phyloP scores from a whole-genome alignment of 2,797 vertebrate genomes.

The Alca torda region DNA sequence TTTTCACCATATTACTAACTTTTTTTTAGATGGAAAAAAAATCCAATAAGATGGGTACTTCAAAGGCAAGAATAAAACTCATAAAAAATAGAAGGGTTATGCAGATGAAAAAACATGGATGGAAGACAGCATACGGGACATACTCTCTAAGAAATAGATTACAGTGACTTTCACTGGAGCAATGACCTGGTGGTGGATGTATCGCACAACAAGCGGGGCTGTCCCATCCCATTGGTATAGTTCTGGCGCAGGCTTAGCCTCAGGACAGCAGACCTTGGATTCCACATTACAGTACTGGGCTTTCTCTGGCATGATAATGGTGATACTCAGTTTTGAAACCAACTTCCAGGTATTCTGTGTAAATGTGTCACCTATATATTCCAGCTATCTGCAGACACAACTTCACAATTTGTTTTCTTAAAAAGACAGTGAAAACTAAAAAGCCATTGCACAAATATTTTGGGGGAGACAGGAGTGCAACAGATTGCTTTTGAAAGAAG shows the following conservation, averaged over 20 bases:
- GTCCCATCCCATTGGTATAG: neutral
- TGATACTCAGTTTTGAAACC: neutral
- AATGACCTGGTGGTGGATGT: neutral
- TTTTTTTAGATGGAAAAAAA: neutral
- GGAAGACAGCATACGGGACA: neutral
- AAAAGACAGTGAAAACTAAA: neutral
- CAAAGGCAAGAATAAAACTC: neutral
- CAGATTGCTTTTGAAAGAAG: neutral
- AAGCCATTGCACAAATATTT: neutral
- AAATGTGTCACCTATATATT: neutral
- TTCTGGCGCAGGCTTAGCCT: too few relatives aligned
- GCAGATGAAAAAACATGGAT: neutral
- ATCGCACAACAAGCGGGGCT: neutral
- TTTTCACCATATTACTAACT: neutral
- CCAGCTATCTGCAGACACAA: neutral
- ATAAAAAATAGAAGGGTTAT: neutral
- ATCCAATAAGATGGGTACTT: neutral
- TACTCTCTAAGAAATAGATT: neutral
- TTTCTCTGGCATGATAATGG: neutral
- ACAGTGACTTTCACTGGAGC: neutral
- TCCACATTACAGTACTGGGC: too few relatives aligned
- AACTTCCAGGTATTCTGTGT: neutral
- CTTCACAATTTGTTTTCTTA: neutral
- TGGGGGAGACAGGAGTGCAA: neutral
- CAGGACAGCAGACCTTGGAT: neutral